Conservation (phyloP, 1,140 invertebrate species). For the Anoplolepis gracilipes region DNA sequence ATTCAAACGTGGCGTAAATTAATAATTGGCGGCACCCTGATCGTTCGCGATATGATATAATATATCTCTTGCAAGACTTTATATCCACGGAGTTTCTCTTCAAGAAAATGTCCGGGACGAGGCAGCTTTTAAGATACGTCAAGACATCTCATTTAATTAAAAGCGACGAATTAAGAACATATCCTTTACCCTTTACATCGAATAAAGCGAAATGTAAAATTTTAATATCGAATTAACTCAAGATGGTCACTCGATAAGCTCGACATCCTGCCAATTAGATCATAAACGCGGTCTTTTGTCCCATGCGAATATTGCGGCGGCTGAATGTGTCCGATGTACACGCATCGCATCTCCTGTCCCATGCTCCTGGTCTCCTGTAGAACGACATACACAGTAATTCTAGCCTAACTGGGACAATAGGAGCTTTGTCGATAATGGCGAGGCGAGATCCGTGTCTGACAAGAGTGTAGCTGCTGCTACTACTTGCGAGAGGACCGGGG, state of each 20-base stretch:
- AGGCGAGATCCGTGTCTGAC: constrained; percentile 52
- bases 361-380: neutral
- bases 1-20: neutral
- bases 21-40: no score
- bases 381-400: constrained; percentile 57
- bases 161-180: no score
- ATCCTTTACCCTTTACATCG: neutral
- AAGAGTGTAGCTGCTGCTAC: constrained; percentile 51
- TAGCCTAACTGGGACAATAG: constrained; percentile 56
- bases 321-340: constrained; percentile 3
- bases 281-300: constrained; percentile 48
- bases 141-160: constrained; percentile 35
- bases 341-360: neutral
- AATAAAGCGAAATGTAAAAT: neutral
- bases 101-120: neutral
- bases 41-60: neutral
- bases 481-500: constrained; percentile 40
- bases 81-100: neutral
- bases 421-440: constrained; percentile 51
- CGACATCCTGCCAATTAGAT: constrained; percentile 22
- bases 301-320: neutral
- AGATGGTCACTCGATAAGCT: constrained; percentile 46
- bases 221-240: constrained; percentile 30
- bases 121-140: neutral
- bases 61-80: neutral